Conservation (phyloP, 2,797 vertebrate genomes). For the Melanotaenia boesemani region DNA sequence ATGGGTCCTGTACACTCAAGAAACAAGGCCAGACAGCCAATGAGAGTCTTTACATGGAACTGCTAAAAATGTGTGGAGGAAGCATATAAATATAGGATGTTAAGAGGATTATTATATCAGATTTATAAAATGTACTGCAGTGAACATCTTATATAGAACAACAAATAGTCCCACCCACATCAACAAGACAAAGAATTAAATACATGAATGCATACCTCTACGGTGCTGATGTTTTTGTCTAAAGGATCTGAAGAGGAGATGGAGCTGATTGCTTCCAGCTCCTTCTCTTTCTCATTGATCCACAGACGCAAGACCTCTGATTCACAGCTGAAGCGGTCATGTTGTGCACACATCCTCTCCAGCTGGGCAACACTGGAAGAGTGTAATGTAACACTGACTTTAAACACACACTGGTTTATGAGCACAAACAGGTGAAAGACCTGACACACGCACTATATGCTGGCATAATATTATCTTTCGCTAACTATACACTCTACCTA, state of each 20-base stretch:
- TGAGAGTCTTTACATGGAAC: conserved; percentile 15
- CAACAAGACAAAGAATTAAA: background rate
- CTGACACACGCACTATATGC: conserved; percentile 6
- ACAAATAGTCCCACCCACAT: background rate
- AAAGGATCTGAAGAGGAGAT: conserved; percentile 79
- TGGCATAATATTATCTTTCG: background rate
- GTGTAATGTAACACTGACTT: conserved; percentile 2
- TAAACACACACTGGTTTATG: conserved; percentile 5
- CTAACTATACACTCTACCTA: background rate
- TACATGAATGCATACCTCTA: conserved; percentile 82
- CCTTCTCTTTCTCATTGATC: conserved; percentile 89
- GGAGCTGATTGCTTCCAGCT: conserved; percentile 82
- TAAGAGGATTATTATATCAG: conserved; percentile 14
- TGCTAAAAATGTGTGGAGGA: conserved; percentile 9
- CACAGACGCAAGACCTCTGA: conserved; percentile 88
- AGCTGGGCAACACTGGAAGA: conserved; percentile 88
- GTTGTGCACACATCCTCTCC: conserved; percentile 89
- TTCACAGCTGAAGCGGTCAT: conserved; percentile 89
- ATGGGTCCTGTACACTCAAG: conserved; percentile 25
- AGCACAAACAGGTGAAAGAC: conserved; percentile 1
- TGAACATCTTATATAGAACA: background rate
- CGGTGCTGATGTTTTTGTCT: conserved; percentile 86
- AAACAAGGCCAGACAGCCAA: conserved; percentile 27
- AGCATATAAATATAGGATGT: conserved; percentile 19
- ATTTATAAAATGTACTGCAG: background rate